Conservation (phyloP, 2,888 invertebrate genomes). For the Tenthredo notha region DNA sequence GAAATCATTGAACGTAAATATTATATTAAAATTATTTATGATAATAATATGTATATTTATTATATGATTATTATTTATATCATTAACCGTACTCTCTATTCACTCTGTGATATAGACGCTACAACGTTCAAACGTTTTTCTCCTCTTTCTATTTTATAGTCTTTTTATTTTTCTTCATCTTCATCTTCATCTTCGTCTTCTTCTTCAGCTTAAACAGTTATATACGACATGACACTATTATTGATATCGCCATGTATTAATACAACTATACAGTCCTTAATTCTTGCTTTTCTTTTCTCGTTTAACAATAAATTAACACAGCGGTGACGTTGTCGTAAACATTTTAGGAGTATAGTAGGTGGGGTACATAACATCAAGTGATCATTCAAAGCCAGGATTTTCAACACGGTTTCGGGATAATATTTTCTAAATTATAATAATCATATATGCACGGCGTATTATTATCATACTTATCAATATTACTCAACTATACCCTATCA, state of each 20-base stretch:
- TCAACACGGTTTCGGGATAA: background rate
- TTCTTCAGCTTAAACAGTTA: background rate
- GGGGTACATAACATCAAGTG: background rate
- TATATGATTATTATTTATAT: background rate
- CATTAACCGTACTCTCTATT: background rate
- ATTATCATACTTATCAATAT: background rate
- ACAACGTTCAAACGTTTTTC: background rate
- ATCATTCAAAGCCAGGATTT: background rate
- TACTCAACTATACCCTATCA: background rate
- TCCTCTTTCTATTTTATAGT: background rate
- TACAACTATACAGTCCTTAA: background rate
- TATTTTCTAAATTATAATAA: background rate
- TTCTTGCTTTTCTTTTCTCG: background rate
- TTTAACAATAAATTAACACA: background rate
- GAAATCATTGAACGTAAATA: slow-evolving; percentile 9
- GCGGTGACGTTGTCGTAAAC: background rate
- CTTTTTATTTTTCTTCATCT: background rate
- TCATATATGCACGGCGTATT: background rate
- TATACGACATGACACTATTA: background rate
- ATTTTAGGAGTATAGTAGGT: background rate
- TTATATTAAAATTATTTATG: background rate
- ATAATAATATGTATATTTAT: slow-evolving; percentile 2
- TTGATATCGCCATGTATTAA: background rate
- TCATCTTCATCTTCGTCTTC: background rate
- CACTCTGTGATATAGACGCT: background rate